phyloP scores from a whole-genome alignment of 2,888 invertebrate species.

The Drosophila mayaguana region DNA sequence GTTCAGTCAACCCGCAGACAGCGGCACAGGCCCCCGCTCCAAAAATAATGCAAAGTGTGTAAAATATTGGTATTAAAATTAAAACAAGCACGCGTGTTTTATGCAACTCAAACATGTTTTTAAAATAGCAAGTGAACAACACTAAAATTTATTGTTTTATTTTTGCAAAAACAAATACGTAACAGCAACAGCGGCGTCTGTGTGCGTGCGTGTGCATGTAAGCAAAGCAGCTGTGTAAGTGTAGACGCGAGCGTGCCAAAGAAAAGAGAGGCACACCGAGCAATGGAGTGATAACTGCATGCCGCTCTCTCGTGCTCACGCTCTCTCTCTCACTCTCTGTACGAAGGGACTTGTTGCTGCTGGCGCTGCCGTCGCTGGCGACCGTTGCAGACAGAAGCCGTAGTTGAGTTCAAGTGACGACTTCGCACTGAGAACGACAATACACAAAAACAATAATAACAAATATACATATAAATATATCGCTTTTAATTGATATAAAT shows the following conservation, averaged over 20 bases:
- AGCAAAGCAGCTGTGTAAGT: slow-evolving; percentile 36
- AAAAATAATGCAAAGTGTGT: slow-evolving; percentile 32
- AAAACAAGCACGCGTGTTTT: slow-evolving; percentile 38
- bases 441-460: slow-evolving; percentile 39
- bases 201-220: slow-evolving; percentile 28
- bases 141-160: slow-evolving; percentile 42
- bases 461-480: slow-evolving; percentile 29
- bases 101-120: slow-evolving; percentile 47
- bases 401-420: slow-evolving; percentile 76
- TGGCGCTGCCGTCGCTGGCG: slow-evolving; percentile 28
- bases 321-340: slow-evolving; percentile 16
- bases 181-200: slow-evolving; percentile 54
- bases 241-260: slow-evolving; percentile 40
- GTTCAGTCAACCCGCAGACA: slow-evolving; percentile 67
- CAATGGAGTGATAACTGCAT: slow-evolving; percentile 61
- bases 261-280: slow-evolving; percentile 29
- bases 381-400: slow-evolving; percentile 68
- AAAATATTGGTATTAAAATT: slow-evolving; percentile 14
- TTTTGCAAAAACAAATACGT: slow-evolving; percentile 76
- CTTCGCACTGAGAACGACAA: slow-evolving; percentile 52
- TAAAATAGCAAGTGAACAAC: slow-evolving; percentile 16
- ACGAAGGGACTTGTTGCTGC: slow-evolving; percentile 48
- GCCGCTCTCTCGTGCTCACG: slow-evolving; percentile 26
- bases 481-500: slow-evolving; percentile 72
- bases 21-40: slow-evolving; percentile 37